Evolutionary conservation across 1,140 invertebrate species (phyloP).

Genomic region (Bombus vancouverensis): DNA sequence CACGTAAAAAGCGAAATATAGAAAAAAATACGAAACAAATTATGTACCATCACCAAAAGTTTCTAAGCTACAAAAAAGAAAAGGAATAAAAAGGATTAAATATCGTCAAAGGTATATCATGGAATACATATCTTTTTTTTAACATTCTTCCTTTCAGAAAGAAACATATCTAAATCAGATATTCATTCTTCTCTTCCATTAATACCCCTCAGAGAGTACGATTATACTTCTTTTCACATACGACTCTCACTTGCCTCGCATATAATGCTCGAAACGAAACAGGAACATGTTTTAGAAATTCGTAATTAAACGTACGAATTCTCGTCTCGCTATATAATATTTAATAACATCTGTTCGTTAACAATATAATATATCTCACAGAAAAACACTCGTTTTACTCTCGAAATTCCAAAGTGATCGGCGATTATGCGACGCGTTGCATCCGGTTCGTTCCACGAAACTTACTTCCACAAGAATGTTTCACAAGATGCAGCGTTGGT

Average conservation of each 20-base stretch:
- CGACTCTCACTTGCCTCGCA: constrained; percentile 17
- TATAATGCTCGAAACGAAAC: constrained; percentile 15
- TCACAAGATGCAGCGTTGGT: not conserved
- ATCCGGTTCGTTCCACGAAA: not conserved
- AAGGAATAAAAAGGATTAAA: not conserved
- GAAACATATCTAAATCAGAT: not conserved
- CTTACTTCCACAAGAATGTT: not conserved
- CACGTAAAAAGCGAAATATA: not conserved
- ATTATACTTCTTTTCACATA: not conserved
- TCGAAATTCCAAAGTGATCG: not conserved
- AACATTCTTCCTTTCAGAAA: not conserved
- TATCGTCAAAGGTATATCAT: constrained; percentile 5
- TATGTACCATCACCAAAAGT: constrained; percentile 6
- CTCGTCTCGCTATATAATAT: not conserved
- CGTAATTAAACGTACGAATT: constrained; percentile 1
- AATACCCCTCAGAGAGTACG: not conserved
- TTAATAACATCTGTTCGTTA: constrained; percentile 8
- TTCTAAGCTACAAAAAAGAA: not conserved
- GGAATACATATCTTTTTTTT: too few species aligned
- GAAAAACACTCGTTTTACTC: not conserved
- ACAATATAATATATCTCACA: constrained; percentile 23
- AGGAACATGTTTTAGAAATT: constrained; percentile 34
- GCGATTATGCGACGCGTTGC: not conserved
- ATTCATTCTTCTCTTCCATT: not conserved
- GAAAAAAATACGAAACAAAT: not conserved